These are phyloP conservation scores for Actenoides lindsayi DNA, from an alignment of 2,113 vertebrate genomes.

Conservation along the genomic window DNA sequence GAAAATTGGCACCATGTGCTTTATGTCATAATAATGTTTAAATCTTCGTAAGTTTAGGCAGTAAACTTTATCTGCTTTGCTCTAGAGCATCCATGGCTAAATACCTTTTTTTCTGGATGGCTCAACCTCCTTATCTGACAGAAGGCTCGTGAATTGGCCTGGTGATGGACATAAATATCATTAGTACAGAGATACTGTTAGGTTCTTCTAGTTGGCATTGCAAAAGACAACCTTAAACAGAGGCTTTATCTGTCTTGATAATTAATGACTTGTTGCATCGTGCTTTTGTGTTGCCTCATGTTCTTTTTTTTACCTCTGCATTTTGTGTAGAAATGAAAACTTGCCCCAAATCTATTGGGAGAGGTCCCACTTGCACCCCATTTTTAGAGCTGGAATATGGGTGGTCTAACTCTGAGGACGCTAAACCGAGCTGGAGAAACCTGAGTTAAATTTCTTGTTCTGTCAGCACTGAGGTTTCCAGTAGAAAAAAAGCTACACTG, in stretches of 20 bases:
- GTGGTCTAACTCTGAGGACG: neutral
- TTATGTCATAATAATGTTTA: neutral
- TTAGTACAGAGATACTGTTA: neutral
- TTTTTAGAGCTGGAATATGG: neutral
- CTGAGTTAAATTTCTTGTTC: neutral
- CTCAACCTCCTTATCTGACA: neutral
- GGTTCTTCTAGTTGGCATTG: neutral
- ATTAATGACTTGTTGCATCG: neutral
- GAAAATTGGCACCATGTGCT: conserved; percentile 26
- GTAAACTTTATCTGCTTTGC: conserved; percentile 23
- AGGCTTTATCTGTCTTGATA: neutral
- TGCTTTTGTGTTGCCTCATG: neutral
- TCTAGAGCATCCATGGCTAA: neutral
- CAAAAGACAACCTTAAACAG: neutral
- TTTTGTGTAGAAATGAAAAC: neutral
- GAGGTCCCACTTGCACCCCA: neutral
- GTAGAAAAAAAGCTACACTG: neutral
- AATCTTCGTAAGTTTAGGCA: neutral
- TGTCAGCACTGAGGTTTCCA: neutral
- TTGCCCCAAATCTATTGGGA: neutral
- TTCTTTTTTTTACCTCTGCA: neutral
- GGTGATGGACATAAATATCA: neutral
- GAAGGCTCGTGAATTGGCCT: neutral
- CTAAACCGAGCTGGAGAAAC: neutral
- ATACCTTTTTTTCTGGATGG: neutral